phyloP scores from a whole-genome alignment of 2,888 invertebrate genomes.

The Priocnemis perturbator region DNA sequence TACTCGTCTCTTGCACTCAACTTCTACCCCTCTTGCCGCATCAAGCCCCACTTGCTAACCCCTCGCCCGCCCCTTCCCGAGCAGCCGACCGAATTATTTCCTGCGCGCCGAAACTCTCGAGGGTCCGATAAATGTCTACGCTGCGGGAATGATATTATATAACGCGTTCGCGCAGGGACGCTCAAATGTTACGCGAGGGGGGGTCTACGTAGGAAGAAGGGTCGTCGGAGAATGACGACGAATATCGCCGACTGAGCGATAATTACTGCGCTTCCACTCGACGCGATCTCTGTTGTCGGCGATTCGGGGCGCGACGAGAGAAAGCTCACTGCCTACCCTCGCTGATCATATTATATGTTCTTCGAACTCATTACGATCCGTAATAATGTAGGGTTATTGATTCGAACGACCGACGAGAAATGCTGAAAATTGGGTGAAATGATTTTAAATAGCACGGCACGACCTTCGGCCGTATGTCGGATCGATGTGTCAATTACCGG shows the following conservation, averaged over 20 bases:
- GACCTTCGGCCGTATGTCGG: conserved; percentile 16
- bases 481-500: conserved; percentile 28
- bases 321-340: too few species aligned
- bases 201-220: not conserved
- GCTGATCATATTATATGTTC: too few species aligned
- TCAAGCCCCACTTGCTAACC: not conserved
- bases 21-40: not conserved
- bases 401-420: too few species aligned
- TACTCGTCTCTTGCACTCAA: conserved; percentile 21
- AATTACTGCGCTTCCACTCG: conserved; percentile 38
- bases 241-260: conserved; percentile 43
- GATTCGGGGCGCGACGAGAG: too few species aligned
- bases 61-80: conserved; percentile 21
- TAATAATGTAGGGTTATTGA: too few species aligned
- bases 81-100: conserved; percentile 46
- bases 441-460: too few species aligned
- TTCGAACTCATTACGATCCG: too few species aligned
- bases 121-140: conserved; percentile 39
- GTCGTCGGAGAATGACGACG: not conserved
- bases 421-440: too few species aligned
- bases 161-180: conserved; percentile 12
- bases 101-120: conserved; percentile 31
- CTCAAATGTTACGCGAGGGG: conserved; percentile 5
- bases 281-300: not conserved
- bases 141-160: conserved; percentile 23